Evolutionary conservation across 2,797 vertebrate species (phyloP).

Genomic region (Podargus strigoides): DNA sequence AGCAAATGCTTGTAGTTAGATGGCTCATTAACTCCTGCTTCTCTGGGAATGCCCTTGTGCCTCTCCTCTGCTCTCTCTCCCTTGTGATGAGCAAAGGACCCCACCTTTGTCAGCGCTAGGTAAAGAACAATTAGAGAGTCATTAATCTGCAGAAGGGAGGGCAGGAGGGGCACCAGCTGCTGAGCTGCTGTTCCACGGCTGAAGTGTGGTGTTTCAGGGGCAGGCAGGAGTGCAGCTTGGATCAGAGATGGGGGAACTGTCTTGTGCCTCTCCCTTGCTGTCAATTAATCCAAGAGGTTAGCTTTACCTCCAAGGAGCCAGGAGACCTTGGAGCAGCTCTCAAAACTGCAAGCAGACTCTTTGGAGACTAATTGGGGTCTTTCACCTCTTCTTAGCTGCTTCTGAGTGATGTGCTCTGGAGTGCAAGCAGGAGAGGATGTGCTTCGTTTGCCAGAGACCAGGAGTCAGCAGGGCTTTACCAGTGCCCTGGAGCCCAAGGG

Average conservation of each 20-base stretch:
- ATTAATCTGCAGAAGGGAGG: constrained; percentile 3
- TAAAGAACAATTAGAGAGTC: constrained; percentile 20
- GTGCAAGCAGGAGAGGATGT: neutral
- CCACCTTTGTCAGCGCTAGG: neutral
- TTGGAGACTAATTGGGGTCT: constrained; percentile 35
- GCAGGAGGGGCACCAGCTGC: neutral
- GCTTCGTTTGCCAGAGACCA: neutral
- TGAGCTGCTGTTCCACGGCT: neutral
- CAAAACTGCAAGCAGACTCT: neutral
- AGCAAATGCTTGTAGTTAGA: neutral
- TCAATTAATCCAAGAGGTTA: constrained; percentile 15
- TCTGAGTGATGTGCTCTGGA: neutral
- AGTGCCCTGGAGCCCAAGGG: rapidly evolving
- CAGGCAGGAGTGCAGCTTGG: neutral
- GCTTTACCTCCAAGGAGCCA: neutral
- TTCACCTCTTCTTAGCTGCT: constrained; percentile 3
- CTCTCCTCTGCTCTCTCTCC: neutral
- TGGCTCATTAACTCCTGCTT: neutral
- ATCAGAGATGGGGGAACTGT: neutral
- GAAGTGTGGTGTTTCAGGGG: neutral
- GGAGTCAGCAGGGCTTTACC: neutral
- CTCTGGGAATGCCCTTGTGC: neutral
- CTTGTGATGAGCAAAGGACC: neutral
- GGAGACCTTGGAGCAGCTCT: neutral
- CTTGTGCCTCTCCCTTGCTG: neutral